These are phyloP conservation scores for Cataglyphis cursor DNA, from an alignment of 2,888 invertebrate genomes.

Conservation along the genomic window DNA sequence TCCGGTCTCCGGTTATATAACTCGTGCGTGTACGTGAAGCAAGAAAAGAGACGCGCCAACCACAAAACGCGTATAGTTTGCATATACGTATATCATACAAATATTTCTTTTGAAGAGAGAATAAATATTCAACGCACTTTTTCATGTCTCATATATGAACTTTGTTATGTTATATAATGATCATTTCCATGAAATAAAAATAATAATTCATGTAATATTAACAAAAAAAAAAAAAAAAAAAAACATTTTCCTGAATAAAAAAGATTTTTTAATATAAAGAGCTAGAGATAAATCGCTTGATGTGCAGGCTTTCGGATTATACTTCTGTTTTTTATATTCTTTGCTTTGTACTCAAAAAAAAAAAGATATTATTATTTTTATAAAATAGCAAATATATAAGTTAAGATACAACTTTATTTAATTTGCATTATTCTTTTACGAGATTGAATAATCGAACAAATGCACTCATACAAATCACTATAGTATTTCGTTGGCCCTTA, in stretches of 20 bases:
- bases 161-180: background rate
- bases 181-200: background rate
- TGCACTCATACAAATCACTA: background rate
- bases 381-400: background rate
- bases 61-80: background rate
- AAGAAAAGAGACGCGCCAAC: background rate
- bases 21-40: conserved; percentile 6
- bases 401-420: background rate
- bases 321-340: background rate
- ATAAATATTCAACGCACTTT: background rate
- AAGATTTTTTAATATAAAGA: background rate
- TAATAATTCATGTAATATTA: background rate
- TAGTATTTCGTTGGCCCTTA: background rate
- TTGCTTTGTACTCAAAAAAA: background rate
- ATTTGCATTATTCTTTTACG: background rate
- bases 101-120: background rate
- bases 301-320: background rate
- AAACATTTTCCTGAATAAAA: background rate
- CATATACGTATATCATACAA: background rate
- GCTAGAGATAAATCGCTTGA: background rate
- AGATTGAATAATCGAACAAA: background rate
- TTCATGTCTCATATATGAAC: background rate
- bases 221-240: background rate
- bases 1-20: background rate
- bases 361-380: background rate